Percentiles rank a stretch among this genome's conserved stretches.
Evolutionary conservation across 2,797 vertebrate genomes (phyloP).

Genomic region (Peromyscus eremicus): DNA sequence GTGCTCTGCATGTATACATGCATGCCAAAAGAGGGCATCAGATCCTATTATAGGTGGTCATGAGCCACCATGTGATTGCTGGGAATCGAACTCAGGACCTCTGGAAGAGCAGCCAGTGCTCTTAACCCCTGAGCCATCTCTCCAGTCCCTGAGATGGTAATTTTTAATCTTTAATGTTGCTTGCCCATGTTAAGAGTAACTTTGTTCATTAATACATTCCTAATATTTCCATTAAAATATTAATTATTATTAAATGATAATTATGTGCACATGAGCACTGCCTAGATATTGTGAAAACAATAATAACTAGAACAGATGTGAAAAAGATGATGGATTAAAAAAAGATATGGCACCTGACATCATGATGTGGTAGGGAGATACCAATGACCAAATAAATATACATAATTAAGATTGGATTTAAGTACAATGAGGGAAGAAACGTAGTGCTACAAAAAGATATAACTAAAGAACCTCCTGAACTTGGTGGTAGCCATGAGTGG

Average conservation of each 20-base stretch:
- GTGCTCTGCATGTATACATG: too few species aligned
- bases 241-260: not conserved
- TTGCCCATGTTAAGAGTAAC: slow-evolving; percentile 25
- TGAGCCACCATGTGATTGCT: too few species aligned
- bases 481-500: not conserved
- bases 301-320: not conserved
- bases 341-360: not conserved
- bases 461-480: not conserved
- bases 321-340: not conserved
- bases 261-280: not conserved
- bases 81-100: too few species aligned
- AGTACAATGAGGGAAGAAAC: not conserved
- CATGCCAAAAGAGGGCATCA: too few species aligned
- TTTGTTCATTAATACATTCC: slow-evolving; percentile 39
- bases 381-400: not conserved
- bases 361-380: not conserved
- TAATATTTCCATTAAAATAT: not conserved
- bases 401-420: not conserved
- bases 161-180: slow-evolving; percentile 4
- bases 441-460: not conserved
- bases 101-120: too few species aligned
- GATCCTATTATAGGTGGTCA: too few species aligned
- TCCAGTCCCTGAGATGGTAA: not conserved
- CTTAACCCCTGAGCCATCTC: too few species aligned
- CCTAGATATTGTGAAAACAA: not conserved